Base-by-base conservation (phyloP, 2,113 vertebrate genomes). In the Chunga burmeisteri region DNA sequence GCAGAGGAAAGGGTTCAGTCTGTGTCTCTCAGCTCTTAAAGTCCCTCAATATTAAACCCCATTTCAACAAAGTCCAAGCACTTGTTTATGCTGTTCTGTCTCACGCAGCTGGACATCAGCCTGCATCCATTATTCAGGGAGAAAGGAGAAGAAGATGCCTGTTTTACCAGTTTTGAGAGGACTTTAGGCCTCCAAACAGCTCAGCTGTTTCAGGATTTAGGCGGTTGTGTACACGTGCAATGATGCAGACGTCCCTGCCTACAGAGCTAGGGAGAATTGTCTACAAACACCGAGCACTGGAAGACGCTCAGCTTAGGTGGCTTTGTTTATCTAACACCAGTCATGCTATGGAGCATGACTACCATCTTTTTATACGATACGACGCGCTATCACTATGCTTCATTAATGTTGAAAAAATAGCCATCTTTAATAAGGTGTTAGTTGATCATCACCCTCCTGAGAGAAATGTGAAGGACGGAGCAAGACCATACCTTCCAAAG, bases 311-410 rank as follows among this genome's bases (percentile, higher is more conserved):
- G 10, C 34, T 66, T 23, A n/a, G 22, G 38, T 77, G n/a, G 22
- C 36, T 85, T 84, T 88, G 8, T 82, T 75, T 65, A 36, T 56
- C 58, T n/a, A 61, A 30, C 32, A 42, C 4, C 3, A 18, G 50
- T 82, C 71, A 30, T 15, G 6, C 23, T 12, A 50, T 12, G 52
- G 30, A 87, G 15, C 19, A 53, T 32, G 42, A 90, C 50, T 42
- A 10, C 15, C 7, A 2, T 68, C 9, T 34, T 74, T 81, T 75
- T 52, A 27, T 55, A 66, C 12, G 42, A 22, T 32, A 58, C 32
- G 30, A 4, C 4, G 7, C 15, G 36, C 59, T 26, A 10, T 55
- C 59, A 29, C 15, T n/a, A 3, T 46, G 25, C 1, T 0, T 49
- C 46, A 68, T 47, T 52, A 56, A 61, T 36, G 49, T 20, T 38